Evolutionary conservation across 2,888 invertebrate genomes (phyloP).

Genomic region (Drosophila limbata): DNA sequence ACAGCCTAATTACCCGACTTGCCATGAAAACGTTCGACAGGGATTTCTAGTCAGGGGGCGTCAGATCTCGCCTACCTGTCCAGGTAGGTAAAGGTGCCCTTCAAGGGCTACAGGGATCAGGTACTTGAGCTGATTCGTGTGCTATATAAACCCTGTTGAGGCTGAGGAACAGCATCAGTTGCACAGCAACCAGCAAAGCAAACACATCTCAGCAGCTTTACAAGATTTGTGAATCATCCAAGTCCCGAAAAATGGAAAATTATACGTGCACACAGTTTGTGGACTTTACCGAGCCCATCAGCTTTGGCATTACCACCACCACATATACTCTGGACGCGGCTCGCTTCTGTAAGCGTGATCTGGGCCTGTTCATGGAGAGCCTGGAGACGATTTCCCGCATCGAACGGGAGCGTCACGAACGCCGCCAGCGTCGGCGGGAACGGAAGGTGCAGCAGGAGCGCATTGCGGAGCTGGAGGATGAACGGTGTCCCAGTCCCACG

Average conservation of each 20-base stretch:
- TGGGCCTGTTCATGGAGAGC: conserved; percentile 73
- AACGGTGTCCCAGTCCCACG: conserved; percentile 57
- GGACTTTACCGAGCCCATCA: conserved; percentile 25
- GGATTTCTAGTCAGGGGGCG: conserved; percentile 15
- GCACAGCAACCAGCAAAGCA: conserved; percentile 34
- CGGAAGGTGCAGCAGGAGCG: conserved; percentile 42
- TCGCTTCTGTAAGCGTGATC: conserved; percentile 56
- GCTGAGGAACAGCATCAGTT: conserved; percentile 40
- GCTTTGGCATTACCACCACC: conserved; percentile 19
- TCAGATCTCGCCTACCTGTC: conserved; percentile 36
- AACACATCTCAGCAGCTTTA: conserved; percentile 19
- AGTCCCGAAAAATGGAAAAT: conserved; percentile 34
- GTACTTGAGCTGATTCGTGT: neutral
- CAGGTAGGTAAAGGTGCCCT: too few relatives aligned
- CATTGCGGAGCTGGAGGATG: conserved; percentile 39
- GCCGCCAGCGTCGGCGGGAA: conserved; percentile 39
- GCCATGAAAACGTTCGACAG: conserved; percentile 18
- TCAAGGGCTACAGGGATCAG: neutral
- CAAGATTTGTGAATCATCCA: neutral
- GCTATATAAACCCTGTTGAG: conserved; percentile 37
- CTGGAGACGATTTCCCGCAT: conserved; percentile 75
- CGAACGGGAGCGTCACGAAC: conserved; percentile 62
- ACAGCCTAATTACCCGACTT: conserved; percentile 31
- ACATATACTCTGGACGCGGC: conserved; percentile 60
- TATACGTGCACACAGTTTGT: conserved; percentile 55